Percentiles rank a stretch among this genome's conserved stretches.
phyloP scores from a whole-genome alignment of 2,797 vertebrate species.

The Pelobates cultripes region DNA sequence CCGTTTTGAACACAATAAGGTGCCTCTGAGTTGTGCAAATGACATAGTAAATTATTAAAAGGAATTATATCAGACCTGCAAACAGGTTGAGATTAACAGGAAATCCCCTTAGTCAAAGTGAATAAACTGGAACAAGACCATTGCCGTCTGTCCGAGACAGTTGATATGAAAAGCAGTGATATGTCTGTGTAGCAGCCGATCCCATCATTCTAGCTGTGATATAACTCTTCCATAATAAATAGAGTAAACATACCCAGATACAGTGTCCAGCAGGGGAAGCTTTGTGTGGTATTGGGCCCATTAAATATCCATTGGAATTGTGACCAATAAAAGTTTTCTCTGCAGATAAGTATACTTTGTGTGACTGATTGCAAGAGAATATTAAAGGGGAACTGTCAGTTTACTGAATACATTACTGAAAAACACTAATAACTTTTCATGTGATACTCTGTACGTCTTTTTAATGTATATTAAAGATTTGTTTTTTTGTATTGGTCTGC shows the following conservation, averaged over 20 bases:
- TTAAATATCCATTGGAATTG: too few species aligned
- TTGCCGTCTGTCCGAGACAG: background rate
- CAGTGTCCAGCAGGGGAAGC: background rate
- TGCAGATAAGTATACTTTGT: too few species aligned
- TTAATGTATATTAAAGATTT: too few species aligned
- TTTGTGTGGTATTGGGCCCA: background rate
- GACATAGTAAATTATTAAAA: background rate
- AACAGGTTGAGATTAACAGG: background rate
- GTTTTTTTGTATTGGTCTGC: too few species aligned
- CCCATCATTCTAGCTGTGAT: background rate
- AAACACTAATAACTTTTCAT: too few species aligned
- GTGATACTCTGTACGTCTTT: too few species aligned
- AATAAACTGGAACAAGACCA: background rate
- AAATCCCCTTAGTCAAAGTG: background rate
- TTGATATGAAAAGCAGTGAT: background rate
- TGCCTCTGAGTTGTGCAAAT: background rate
- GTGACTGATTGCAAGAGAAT: too few species aligned
- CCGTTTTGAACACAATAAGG: too few species aligned
- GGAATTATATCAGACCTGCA: background rate
- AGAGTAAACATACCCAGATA: constrained; percentile 7
- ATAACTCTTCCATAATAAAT: constrained; percentile 16
- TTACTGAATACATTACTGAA: too few species aligned
- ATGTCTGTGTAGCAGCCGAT: background rate
- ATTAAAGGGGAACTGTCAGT: too few species aligned
- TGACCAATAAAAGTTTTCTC: too few species aligned